phyloP scores from a whole-genome alignment of 2,888 invertebrate genomes.

The Aelia acuminata region DNA sequence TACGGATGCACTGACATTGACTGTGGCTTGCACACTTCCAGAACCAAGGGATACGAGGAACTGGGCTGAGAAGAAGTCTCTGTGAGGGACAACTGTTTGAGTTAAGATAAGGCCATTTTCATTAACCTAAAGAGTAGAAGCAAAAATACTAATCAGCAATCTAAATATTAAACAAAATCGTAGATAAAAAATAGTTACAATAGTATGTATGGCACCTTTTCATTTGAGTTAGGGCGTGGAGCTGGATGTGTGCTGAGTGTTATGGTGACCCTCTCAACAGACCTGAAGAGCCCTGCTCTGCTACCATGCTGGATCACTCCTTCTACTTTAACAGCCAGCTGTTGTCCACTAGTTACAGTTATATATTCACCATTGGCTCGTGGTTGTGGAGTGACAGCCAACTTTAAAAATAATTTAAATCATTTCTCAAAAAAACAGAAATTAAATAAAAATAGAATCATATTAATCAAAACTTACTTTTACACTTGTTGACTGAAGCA shows the following conservation, averaged over 20 bases:
- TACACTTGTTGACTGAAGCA: conserved; percentile 84
- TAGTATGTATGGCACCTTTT: conserved; percentile 65
- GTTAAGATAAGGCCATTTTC: conserved; percentile 71
- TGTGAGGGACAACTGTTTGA: conserved; percentile 89
- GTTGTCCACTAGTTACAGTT: conserved; percentile 85
- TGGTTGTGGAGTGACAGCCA: conserved; percentile 87
- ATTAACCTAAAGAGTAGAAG: conserved; percentile 47
- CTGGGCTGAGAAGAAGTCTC: conserved; percentile 94
- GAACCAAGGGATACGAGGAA: conserved; percentile 83
- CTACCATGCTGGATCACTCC: conserved; percentile 87
- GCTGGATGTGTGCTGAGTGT: conserved; percentile 78
- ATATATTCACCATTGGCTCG: conserved; percentile 86
- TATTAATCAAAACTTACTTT: conserved; percentile 71
- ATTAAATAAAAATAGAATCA: not conserved
- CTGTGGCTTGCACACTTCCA: conserved; percentile 79
- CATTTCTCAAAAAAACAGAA: not conserved
- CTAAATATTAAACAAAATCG: too few relatives aligned
- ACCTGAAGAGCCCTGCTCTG: conserved; percentile 78
- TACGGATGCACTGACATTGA: conserved; percentile 88
- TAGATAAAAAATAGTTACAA: not conserved
- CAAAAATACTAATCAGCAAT: not conserved
- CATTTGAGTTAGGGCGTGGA: conserved; percentile 68
- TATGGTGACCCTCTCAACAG: conserved; percentile 80
- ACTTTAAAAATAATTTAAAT: conserved; percentile 67
- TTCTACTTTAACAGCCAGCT: conserved; percentile 92